These are phyloP conservation scores for Subanguina moxae DNA, from an alignment of 1,140 invertebrate species.

Conservation along the genomic window DNA sequence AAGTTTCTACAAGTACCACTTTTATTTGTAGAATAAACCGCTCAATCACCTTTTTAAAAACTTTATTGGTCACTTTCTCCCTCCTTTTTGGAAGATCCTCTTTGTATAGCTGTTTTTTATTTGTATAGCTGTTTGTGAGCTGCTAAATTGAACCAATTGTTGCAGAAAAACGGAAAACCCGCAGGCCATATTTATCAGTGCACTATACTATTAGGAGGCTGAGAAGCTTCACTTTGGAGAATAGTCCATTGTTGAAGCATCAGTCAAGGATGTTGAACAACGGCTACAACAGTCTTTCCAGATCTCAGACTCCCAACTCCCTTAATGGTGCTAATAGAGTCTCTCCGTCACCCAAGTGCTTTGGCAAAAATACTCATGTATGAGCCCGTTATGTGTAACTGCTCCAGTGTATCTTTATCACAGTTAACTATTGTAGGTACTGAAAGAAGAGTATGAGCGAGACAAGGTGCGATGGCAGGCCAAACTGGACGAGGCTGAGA, in stretches of 20 bases:
- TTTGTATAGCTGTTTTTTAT: no score
- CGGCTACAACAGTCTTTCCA: constrained; percentile 1
- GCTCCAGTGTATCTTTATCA: no score
- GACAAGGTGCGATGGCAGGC: constrained; percentile 48
- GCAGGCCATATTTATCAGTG: not conserved
- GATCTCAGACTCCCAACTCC: constrained; percentile 1
- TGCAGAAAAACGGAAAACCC: constrained; percentile 6
- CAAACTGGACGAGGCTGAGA: constrained; percentile 54
- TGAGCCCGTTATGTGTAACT: no score
- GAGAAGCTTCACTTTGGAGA: not conserved
- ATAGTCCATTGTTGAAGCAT: not conserved
- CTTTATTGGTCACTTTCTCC: no score
- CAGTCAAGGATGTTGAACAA: not conserved
- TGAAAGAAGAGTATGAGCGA: constrained; percentile 48
- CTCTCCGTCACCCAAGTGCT: constrained; percentile 29
- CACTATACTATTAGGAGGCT: constrained; percentile 1
- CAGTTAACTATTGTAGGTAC: constrained; percentile 30
- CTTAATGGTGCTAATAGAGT: constrained; percentile 7
- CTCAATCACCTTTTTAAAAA: no score
- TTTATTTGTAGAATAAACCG: no score
- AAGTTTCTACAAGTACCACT: no score
- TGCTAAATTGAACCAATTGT: not conserved
- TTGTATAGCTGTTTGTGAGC: no score
- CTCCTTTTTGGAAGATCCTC: no score
- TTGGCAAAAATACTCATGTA: constrained; percentile 36